Conservation (phyloP, 2,797 vertebrate genomes). For the Myotis findleyi region DNA sequence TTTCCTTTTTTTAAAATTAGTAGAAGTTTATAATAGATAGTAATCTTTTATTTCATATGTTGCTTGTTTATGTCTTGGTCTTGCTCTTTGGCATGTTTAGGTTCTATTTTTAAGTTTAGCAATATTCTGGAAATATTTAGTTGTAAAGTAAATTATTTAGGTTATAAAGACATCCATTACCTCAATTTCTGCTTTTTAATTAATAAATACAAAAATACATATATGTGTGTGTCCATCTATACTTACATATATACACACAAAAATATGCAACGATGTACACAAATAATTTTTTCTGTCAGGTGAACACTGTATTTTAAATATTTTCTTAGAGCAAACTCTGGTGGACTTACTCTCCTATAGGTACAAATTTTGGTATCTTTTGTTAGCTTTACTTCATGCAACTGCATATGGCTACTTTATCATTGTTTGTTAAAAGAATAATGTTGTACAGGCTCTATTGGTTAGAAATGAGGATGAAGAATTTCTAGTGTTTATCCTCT, state of each 20-base stretch:
- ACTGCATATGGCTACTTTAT: background rate
- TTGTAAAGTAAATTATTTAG: background rate
- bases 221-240: background rate
- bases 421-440: conserved; percentile 37
- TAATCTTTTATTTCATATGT: conserved; percentile 11
- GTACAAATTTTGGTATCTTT: conserved; percentile 44
- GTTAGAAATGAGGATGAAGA: conserved; percentile 13
- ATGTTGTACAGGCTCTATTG: conserved; percentile 22
- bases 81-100: background rate
- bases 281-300: conserved; percentile 30
- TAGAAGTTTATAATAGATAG: background rate
- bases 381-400: background rate
- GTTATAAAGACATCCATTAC: background rate
- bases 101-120: background rate
- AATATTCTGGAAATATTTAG: background rate
- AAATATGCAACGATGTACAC: background rate
- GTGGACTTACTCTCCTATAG: conserved; percentile 7
- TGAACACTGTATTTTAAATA: background rate
- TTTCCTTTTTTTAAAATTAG: background rate
- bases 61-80: background rate
- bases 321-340: conserved; percentile 1
- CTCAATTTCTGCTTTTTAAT: background rate
- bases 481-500: conserved; percentile 26
- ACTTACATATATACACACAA: background rate
- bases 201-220: background rate